Conservation (phyloP, 2,113 vertebrate species). For the Tenebrosternarchus preto region DNA sequence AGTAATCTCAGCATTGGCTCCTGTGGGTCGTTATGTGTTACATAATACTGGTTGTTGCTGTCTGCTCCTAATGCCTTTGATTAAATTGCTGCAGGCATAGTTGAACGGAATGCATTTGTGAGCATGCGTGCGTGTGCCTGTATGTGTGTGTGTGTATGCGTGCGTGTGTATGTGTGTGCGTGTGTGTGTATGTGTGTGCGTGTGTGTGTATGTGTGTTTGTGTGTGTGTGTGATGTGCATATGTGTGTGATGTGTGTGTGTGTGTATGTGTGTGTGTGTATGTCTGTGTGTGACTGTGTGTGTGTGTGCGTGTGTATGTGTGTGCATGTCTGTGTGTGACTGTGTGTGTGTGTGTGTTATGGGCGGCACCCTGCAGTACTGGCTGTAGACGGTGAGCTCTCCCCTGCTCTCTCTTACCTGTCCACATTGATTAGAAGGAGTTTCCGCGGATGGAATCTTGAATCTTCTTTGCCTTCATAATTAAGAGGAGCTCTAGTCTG, state of each 20-base stretch:
- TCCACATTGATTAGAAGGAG: constrained; percentile 76
- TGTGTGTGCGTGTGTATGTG: constrained; percentile 15
- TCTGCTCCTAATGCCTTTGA: constrained; percentile 62
- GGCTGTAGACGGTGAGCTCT: constrained; percentile 63
- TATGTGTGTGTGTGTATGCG: constrained; percentile 4
- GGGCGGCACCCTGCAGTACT: constrained; percentile 33
- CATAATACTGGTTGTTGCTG: constrained; percentile 60
- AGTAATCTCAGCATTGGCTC: constrained; percentile 35
- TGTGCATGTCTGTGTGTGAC: not conserved
- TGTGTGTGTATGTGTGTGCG: constrained; percentile 20
- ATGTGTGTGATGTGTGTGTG: too few species aligned
- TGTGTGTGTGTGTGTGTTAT: constrained; percentile 25
- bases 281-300: too few species aligned
- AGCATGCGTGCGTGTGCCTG: not conserved
- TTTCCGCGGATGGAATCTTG: constrained; percentile 72
- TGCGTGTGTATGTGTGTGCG: not conserved
- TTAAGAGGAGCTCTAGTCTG: constrained; percentile 78
- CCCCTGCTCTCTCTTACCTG: constrained; percentile 71
- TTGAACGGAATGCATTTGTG: constrained; percentile 37
- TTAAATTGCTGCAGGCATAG: constrained; percentile 54
- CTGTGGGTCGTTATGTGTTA: constrained; percentile 53
- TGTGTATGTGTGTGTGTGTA: not conserved
- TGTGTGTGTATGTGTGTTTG: constrained; percentile 11
- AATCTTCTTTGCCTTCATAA: constrained; percentile 76
- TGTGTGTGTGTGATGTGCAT: constrained; percentile 2